Percentiles rank a stretch among this genome's conserved stretches.
Evolutionary conservation across 2,888 invertebrate species (phyloP).

Genomic region (Tetragnatha montana): DNA sequence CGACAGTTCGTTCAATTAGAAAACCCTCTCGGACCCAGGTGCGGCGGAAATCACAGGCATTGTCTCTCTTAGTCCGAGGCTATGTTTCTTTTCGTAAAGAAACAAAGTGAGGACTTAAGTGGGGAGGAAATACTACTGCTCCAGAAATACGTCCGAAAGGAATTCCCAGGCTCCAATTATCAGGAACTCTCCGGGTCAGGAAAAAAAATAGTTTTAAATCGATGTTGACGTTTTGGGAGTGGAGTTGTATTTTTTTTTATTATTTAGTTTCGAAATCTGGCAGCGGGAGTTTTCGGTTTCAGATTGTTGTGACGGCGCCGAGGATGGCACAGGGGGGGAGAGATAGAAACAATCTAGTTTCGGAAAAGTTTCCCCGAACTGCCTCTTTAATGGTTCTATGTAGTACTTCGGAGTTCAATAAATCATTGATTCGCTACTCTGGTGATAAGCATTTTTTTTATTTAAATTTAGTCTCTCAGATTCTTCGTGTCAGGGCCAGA

Average conservation of each 20-base stretch:
- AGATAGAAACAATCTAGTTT: too few relatives aligned
- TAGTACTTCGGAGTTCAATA: neutral
- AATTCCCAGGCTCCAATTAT: constrained; percentile 1
- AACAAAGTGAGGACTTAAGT: constrained; percentile 39
- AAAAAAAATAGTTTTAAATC: neutral
- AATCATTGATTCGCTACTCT: neutral
- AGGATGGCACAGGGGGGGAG: too few relatives aligned
- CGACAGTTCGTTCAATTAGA: neutral
- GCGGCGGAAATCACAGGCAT: neutral
- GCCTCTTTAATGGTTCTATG: too few relatives aligned
- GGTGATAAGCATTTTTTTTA: neutral
- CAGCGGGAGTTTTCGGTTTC: neutral
- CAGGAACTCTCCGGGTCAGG: neutral
- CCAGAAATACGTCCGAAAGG: constrained; percentile 3
- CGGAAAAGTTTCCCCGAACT: too few relatives aligned
- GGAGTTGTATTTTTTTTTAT: neutral
- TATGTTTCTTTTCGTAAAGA: neutral
- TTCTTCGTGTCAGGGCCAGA: too few relatives aligned
- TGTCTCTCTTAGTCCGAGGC: neutral
- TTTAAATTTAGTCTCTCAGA: too few relatives aligned
- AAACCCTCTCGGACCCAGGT: neutral
- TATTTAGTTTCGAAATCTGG: neutral
- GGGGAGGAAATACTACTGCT: neutral
- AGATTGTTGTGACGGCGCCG: neutral
- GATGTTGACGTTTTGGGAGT: neutral